Percentiles rank a stretch among this genome's conserved stretches.
Conservation (phyloP, 1,140 invertebrate species). For the Rhizoglyphus robini region DNA sequence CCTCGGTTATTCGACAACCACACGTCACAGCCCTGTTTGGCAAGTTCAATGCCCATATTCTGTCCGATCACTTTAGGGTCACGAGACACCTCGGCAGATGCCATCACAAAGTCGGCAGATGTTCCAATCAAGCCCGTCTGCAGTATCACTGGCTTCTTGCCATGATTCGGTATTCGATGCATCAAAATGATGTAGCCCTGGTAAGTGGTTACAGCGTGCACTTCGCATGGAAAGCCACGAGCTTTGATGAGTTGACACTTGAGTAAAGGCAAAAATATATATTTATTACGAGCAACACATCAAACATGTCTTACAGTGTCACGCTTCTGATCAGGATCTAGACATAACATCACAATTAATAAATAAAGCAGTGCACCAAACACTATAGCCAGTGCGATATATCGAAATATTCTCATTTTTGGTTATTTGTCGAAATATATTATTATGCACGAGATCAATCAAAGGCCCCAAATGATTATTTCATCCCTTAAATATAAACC, state of each 20-base stretch:
- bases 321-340: too few relatives aligned
- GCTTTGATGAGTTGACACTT: background rate
- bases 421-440: too few relatives aligned
- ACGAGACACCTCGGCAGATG: slow-evolving; percentile 40
- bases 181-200: slow-evolving; percentile 57
- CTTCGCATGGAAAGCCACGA: slow-evolving; percentile 48
- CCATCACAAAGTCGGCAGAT: slow-evolving; percentile 57
- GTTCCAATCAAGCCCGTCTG: slow-evolving; percentile 61
- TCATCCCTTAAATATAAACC: too few relatives aligned
- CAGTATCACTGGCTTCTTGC: slow-evolving; percentile 35
- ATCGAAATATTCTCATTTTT: too few relatives aligned
- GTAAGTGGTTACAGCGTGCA: slow-evolving; percentile 46
- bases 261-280: too few relatives aligned
- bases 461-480: too few relatives aligned
- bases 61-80: background rate
- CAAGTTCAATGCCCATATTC: background rate
- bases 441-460: too few relatives aligned
- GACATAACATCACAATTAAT: too few relatives aligned
- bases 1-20: slow-evolving; percentile 16
- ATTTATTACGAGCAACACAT: too few relatives aligned
- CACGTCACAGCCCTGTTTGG: slow-evolving; percentile 5
- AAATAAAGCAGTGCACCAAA: too few relatives aligned
- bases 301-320: too few relatives aligned
- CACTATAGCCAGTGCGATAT: too few relatives aligned
- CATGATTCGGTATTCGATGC: slow-evolving; percentile 45